These are phyloP conservation scores for Chiroxiphia lanceolata DNA, from an alignment of 2,797 vertebrate genomes.

Conservation along the genomic window DNA sequence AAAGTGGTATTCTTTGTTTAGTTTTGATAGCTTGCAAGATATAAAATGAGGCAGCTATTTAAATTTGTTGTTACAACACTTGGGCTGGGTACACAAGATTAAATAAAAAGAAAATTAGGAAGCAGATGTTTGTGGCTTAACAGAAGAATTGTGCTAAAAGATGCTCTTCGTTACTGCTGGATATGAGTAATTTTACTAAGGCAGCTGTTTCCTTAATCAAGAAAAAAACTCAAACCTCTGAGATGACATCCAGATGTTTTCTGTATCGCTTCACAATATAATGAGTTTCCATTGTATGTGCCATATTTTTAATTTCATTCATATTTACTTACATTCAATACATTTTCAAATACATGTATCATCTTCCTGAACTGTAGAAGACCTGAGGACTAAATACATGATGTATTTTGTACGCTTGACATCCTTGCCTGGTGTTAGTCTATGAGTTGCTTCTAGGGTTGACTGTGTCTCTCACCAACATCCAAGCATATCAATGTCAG, in stretches of 20 bases:
- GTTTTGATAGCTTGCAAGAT: conserved; percentile 51
- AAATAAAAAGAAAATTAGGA: conserved; percentile 68
- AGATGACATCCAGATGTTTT: conserved; percentile 49
- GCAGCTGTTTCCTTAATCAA: conserved; percentile 65
- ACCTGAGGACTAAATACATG: accelerated
- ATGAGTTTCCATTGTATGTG: neutral
- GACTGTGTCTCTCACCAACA: neutral
- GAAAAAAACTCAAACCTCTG: neutral
- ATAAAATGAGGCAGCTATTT: conserved; percentile 44
- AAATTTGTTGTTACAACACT: conserved; percentile 50
- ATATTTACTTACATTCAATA: neutral
- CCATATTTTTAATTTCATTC: neutral
- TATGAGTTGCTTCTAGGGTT: neutral
- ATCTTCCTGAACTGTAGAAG: neutral
- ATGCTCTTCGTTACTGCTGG: conserved; percentile 55
- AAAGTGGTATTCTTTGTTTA: conserved; percentile 61
- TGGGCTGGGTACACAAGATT: conserved; percentile 47
- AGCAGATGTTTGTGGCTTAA: conserved; percentile 72
- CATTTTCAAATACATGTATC: neutral
- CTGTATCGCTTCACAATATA: neutral
- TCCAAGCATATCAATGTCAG: neutral
- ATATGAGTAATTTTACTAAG: conserved; percentile 59
- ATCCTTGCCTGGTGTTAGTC: neutral
- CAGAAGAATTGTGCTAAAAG: conserved; percentile 64
- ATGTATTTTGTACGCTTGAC: neutral